Evolutionary conservation across 2,113 vertebrate species (phyloP).

Genomic region (Chascanopsetta lugubris): DNA sequence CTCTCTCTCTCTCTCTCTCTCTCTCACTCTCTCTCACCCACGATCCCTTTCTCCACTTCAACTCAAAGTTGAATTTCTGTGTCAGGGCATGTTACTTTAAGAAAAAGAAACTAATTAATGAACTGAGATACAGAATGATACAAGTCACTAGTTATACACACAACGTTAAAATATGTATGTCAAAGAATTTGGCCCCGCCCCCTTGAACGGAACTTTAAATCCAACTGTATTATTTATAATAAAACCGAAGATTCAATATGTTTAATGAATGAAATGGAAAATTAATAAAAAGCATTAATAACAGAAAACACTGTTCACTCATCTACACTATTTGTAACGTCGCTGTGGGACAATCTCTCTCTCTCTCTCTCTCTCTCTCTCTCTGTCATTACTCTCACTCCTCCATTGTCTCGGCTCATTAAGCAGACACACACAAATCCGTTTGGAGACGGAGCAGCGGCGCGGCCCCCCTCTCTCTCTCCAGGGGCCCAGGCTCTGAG

Average conservation of each 20-base stretch:
- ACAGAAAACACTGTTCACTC: too few relatives aligned
- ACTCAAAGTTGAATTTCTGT: slow-evolving; percentile 36
- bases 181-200: too few relatives aligned
- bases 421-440: slow-evolving; percentile 77
- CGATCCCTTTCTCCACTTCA: slow-evolving; percentile 12
- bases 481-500: slow-evolving; percentile 56
- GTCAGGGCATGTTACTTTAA: too few relatives aligned
- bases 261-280: too few relatives aligned
- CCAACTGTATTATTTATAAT: too few relatives aligned
- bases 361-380: slow-evolving; percentile 7
- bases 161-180: too few relatives aligned
- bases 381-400: slow-evolving; percentile 56
- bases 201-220: too few relatives aligned
- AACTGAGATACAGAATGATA: too few relatives aligned
- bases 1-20: slow-evolving; percentile 1
- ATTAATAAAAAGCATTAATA: too few relatives aligned
- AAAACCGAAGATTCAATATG: too few relatives aligned
- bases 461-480: slow-evolving; percentile 44
- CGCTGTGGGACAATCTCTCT: slow-evolving; percentile 6
- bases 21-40: slow-evolving; percentile 10
- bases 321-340: slow-evolving; percentile 39
- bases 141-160: too few relatives aligned
- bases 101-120: too few relatives aligned
- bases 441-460: slow-evolving; percentile 62
- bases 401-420: slow-evolving; percentile 76